Conservation (phyloP, 2,113 vertebrate genomes). For the Antigone vipio region DNA sequence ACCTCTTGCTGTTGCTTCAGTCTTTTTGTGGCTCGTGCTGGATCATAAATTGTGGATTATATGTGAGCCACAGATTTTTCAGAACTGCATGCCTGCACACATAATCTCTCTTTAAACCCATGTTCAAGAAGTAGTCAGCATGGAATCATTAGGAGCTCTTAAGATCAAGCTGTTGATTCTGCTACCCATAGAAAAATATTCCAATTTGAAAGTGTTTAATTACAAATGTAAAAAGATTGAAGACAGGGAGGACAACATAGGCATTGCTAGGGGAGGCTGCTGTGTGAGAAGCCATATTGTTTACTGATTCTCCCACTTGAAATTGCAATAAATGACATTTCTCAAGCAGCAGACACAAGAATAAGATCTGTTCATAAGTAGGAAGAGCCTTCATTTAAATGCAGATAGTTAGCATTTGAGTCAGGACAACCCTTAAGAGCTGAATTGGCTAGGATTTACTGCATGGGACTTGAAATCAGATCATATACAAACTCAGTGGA, state of each 20-base stretch:
- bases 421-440: slow-evolving; percentile 31
- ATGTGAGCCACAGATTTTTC: background rate
- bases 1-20: background rate
- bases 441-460: slow-evolving; percentile 22
- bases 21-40: background rate
- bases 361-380: background rate
- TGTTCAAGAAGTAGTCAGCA: background rate
- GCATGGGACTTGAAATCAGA: slow-evolving; percentile 40
- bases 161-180: background rate
- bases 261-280: background rate
- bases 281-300: background rate
- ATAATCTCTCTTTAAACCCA: background rate
- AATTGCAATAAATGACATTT: slow-evolving; percentile 17
- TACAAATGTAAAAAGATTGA: background rate
- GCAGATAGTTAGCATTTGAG: slow-evolving; percentile 34
- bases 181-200: background rate
- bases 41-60: background rate
- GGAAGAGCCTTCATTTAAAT: slow-evolving; percentile 22
- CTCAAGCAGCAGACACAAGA: background rate
- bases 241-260: background rate
- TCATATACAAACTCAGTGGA: slow-evolving; percentile 9
- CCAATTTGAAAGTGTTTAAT: background rate
- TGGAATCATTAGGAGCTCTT: background rate
- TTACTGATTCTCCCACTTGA: background rate
- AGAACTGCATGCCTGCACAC: background rate